These are phyloP conservation scores for Hylia prasina DNA, from an alignment of 2,113 vertebrate species.

Conservation along the genomic window DNA sequence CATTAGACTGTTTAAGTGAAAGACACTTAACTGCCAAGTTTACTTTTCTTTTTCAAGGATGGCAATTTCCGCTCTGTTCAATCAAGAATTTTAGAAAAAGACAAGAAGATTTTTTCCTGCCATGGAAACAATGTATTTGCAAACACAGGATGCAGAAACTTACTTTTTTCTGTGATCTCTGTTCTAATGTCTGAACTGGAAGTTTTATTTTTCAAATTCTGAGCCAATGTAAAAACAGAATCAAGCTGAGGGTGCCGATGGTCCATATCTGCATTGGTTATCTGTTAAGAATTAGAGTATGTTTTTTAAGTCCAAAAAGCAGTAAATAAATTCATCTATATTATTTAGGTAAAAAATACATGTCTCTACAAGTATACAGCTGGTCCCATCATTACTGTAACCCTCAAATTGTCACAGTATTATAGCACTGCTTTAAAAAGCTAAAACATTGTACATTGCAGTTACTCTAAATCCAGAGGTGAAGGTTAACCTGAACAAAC, in stretches of 20 bases:
- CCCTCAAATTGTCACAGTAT: background rate
- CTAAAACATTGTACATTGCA: background rate
- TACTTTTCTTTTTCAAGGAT: background rate
- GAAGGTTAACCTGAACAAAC: background rate
- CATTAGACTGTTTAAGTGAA: background rate
- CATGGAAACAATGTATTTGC: background rate
- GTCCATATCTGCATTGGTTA: conserved; percentile 90
- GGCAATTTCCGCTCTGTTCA: background rate
- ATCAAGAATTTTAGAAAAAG: background rate
- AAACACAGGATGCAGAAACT: conserved; percentile 25
- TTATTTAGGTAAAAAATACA: background rate
- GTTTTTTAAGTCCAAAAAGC: background rate
- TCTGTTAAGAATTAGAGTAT: conserved; percentile 67
- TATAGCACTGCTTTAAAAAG: background rate
- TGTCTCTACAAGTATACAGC: background rate
- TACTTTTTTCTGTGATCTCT: conserved; percentile 93
- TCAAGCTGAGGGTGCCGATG: conserved; percentile 91
- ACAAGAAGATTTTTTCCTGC: background rate
- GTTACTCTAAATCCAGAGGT: background rate
- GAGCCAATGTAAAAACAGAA: conserved; percentile 91
- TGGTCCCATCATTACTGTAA: background rate
- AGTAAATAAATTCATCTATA: background rate
- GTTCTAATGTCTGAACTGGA: conserved; percentile 90
- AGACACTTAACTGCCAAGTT: background rate
- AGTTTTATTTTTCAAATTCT: conserved; percentile 98